Base-by-base conservation (phyloP, 2,888 invertebrate species). In the Meliscaeva auricollis region DNA sequence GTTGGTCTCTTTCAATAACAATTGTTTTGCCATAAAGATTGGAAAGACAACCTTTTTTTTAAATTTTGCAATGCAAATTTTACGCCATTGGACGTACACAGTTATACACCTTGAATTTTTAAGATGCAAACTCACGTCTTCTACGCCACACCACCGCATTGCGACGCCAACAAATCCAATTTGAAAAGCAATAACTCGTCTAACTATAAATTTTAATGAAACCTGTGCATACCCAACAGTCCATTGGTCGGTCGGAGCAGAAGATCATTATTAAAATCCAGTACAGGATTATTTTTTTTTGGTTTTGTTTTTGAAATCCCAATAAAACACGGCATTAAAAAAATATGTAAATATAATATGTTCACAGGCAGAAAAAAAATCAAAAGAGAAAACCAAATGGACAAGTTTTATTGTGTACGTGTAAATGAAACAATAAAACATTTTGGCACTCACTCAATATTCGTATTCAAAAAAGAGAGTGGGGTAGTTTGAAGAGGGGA, bases 341-440 rank as follows among this genome's bases (percentile, higher is more conserved):
- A 60, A 58, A 20, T 58, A 41, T 60, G 41, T 60, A 60, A 60
- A 60, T 50, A 13, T 38, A n/a, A 22, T 32, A 15, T 58, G 58
- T 20, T 6, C 7, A 20, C 30, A 54, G 4, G 9, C 8, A 32
- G 0, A 11, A 17, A 48, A 20, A 9, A 32, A 54, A 30, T 6
- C 2, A 46, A 17, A 46, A 15, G 7, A 60, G 60, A 38, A 60
- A 60, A 41, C n/a, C 22, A 20, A 11, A 38, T 22, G 32, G 20
- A 26, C 11, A 26, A 62, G n/a, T 38, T 41, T 46, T 17, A 54
- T 54, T 54, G 9, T 62, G 26, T 62, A 69, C 26, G 62, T 83
- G 68, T 77, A 78, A 83, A 78, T 79, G 64, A 79, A 62, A 79
- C 62, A 78, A 77, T 82, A 77, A 78, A 83, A 66, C 20, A 4